These are phyloP conservation scores for Pocota personata DNA, from an alignment of 2,888 invertebrate species.

Conservation along the genomic window DNA sequence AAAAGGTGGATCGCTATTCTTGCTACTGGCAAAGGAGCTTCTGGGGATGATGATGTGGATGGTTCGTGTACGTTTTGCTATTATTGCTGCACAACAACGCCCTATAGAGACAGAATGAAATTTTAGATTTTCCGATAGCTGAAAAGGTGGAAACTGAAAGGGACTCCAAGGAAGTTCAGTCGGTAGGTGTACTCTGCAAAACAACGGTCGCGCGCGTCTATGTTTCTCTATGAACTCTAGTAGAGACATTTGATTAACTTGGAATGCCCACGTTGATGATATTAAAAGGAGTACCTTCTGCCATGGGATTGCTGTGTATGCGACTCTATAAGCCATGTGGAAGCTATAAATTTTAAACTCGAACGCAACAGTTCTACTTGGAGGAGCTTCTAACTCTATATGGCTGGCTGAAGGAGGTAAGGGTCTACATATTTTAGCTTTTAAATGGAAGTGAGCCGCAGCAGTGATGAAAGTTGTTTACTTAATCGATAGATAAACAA, in stretches of 20 bases:
- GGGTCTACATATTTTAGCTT: constrained; percentile 10
- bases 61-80: constrained; percentile 34
- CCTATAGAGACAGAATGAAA: constrained; percentile 24
- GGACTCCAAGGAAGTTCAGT: not conserved
- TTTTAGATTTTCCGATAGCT: constrained; percentile 15
- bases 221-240: constrained; percentile 23
- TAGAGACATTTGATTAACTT: constrained; percentile 61
- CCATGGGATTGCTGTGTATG: not conserved
- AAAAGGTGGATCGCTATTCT: constrained; percentile 17
- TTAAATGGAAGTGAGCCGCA: constrained; percentile 30
- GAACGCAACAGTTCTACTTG: constrained; percentile 23
- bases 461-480: constrained; percentile 70
- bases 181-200: not conserved
- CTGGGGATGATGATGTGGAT: not conserved
- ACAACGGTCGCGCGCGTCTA: not conserved
- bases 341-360: constrained; percentile 57
- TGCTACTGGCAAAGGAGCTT: constrained; percentile 13
- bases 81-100: constrained; percentile 25
- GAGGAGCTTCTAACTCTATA: not conserved
- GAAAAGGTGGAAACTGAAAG: not conserved
- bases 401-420: not conserved
- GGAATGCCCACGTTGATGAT: constrained; percentile 66
- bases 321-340: constrained; percentile 49
- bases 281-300: constrained; percentile 50
- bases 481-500: constrained; percentile 71